Conservation (phyloP, 2,113 vertebrate genomes). For the Microtus pennsylvanicus region DNA sequence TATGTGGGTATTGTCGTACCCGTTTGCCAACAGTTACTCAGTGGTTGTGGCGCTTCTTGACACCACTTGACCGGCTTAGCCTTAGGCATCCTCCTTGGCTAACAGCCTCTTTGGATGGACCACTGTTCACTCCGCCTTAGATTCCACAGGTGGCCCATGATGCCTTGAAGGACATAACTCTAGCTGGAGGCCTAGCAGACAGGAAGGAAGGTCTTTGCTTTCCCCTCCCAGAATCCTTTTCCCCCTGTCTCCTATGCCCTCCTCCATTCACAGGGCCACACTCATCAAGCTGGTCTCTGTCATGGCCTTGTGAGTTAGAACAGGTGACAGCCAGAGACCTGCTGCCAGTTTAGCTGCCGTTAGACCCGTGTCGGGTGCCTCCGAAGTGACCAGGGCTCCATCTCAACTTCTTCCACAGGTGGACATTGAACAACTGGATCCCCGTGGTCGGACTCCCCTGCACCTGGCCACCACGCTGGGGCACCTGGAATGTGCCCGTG, state of each 20-base stretch:
- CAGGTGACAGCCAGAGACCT: background rate
- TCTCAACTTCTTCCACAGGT: slow-evolving; percentile 84
- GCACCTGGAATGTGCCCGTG: slow-evolving; percentile 94
- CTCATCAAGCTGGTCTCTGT: background rate
- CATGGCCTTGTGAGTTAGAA: background rate
- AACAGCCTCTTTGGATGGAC: background rate
- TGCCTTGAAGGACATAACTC: background rate
- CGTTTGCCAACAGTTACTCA: background rate
- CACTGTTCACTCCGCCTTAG: background rate
- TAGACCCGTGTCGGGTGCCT: background rate
- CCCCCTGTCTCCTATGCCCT: background rate
- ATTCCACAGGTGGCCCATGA: background rate
- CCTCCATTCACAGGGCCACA: background rate
- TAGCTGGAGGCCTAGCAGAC: background rate
- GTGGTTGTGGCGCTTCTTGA: background rate
- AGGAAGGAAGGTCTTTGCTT: background rate
- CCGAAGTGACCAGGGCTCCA: background rate
- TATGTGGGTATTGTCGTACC: background rate
- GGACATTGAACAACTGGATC: slow-evolving; percentile 94
- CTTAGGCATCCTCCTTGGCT: background rate
- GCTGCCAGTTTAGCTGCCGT: background rate
- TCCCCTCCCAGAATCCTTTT: background rate
- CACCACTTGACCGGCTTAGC: background rate
- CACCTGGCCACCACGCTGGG: slow-evolving; percentile 97
- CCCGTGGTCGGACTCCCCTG: slow-evolving; percentile 95